These are phyloP conservation scores for Triplophysa rosa DNA, from an alignment of 2,113 vertebrate species.

Conservation along the genomic window DNA sequence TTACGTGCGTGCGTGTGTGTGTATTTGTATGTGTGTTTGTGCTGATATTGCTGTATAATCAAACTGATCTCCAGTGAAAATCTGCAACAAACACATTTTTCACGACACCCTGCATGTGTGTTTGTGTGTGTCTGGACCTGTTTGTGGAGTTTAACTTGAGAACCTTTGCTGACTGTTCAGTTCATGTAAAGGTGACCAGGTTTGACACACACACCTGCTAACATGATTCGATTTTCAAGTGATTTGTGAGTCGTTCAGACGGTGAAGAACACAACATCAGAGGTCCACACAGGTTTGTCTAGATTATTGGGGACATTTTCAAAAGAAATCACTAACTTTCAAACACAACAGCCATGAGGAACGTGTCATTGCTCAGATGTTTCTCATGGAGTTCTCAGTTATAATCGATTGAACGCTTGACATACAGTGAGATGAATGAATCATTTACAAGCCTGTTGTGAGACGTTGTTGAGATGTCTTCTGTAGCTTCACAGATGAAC, in stretches of 20 bases:
- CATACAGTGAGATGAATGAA: no score
- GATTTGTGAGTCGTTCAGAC: no score
- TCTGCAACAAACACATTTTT: conserved; percentile 53
- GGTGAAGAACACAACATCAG: no score
- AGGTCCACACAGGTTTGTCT: no score
- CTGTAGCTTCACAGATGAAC: neutral
- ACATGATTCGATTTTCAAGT: no score
- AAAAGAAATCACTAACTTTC: no score
- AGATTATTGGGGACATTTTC: no score
- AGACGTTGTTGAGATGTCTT: conserved; percentile 18
- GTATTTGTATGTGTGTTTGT: conserved; percentile 25
- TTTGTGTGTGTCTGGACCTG: neutral
- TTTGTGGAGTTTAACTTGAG: conserved; percentile 1
- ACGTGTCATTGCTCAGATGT: no score
- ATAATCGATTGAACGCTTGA: neutral
- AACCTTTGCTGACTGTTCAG: conserved; percentile 35
- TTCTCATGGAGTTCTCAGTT: neutral
- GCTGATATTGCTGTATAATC: conserved; percentile 23
- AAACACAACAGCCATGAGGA: no score
- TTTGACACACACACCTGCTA: neutral
- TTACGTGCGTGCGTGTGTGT: neutral
- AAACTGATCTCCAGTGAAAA: conserved; percentile 25
- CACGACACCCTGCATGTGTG: neutral
- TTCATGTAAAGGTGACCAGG: conserved; percentile 32
- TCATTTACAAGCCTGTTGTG: no score